Conservation (phyloP, 53 echinoderm and acorn worm genomes). For the Zoroaster sp. region DNA sequence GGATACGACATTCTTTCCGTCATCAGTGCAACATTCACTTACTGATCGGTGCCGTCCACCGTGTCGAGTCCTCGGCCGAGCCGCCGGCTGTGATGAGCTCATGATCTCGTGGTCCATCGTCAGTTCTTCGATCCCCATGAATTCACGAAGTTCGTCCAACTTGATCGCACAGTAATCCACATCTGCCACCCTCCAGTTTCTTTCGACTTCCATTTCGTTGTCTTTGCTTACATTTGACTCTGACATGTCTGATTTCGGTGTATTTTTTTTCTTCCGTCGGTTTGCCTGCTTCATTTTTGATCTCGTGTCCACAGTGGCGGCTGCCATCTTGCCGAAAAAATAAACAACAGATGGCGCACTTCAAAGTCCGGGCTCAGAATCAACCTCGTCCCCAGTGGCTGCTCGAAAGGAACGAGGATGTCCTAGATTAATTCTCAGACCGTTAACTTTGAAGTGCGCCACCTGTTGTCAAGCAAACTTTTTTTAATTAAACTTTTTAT, state of each 20-base stretch:
- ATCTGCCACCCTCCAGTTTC: conserved; percentile 78
- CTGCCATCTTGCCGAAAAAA: conserved; percentile 47
- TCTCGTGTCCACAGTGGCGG: conserved; percentile 23
- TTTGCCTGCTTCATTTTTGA: background rate
- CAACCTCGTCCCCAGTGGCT: too few species aligned
- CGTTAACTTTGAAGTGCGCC: background rate
- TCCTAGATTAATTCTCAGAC: too few species aligned
- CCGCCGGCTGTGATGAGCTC: background rate
- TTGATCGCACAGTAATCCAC: conserved; percentile 65
- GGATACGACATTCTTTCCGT: too few species aligned
- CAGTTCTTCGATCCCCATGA: conserved; percentile 82
- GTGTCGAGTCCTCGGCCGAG: background rate
- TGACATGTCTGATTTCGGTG: background rate
- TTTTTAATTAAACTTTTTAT: background rate
- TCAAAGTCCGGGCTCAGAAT: too few species aligned
- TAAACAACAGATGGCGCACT: background rate
- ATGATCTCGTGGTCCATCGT: conserved; percentile 20
- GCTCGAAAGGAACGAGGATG: too few species aligned
- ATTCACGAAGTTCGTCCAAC: conserved; percentile 71
- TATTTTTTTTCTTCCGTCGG: conserved; percentile 1
- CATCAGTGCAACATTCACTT: background rate
- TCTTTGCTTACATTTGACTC: background rate
- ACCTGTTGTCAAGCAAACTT: background rate
- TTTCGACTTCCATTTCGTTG: conserved; percentile 1
- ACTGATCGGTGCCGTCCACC: background rate